These are phyloP conservation scores for Azorinus chamasolen DNA, from an alignment of 2,888 invertebrate genomes.

Conservation along the genomic window DNA sequence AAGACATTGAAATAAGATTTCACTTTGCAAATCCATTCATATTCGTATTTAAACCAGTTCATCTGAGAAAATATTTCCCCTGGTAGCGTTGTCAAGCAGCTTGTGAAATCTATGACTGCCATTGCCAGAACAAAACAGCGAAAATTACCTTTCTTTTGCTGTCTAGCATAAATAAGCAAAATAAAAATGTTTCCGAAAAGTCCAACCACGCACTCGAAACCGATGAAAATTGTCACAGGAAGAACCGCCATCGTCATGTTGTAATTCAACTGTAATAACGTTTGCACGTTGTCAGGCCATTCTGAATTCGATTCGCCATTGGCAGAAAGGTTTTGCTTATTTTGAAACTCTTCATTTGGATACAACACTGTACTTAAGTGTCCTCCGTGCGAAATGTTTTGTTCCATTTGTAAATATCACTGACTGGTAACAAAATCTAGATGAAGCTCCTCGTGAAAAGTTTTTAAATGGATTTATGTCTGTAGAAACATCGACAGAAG, in stretches of 20 bases:
- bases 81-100: constrained; percentile 37
- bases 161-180: constrained; percentile 36
- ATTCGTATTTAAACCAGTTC: constrained; percentile 32
- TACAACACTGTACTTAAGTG: no score
- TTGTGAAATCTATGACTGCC: constrained; percentile 37
- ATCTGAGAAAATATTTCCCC: constrained; percentile 37
- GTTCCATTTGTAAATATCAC: no score
- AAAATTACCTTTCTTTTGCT: constrained; percentile 35
- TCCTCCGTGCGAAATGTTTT: no score
- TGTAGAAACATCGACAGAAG: no score
- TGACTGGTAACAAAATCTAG: no score
- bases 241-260: constrained; percentile 42
- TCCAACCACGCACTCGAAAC: constrained; percentile 39
- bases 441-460: no score
- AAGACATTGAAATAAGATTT: constrained; percentile 43
- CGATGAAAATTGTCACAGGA: constrained; percentile 56
- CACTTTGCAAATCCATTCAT: constrained; percentile 37
- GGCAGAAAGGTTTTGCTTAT: no score
- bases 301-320: no score
- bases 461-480: no score
- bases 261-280: constrained; percentile 8
- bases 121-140: constrained; percentile 52
- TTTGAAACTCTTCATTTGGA: no score
- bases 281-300: no score
- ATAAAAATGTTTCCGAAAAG: constrained; percentile 51